These are phyloP conservation scores for Styela plicata DNA, from an alignment of 23 tunicate species.

Conservation along the genomic window DNA sequence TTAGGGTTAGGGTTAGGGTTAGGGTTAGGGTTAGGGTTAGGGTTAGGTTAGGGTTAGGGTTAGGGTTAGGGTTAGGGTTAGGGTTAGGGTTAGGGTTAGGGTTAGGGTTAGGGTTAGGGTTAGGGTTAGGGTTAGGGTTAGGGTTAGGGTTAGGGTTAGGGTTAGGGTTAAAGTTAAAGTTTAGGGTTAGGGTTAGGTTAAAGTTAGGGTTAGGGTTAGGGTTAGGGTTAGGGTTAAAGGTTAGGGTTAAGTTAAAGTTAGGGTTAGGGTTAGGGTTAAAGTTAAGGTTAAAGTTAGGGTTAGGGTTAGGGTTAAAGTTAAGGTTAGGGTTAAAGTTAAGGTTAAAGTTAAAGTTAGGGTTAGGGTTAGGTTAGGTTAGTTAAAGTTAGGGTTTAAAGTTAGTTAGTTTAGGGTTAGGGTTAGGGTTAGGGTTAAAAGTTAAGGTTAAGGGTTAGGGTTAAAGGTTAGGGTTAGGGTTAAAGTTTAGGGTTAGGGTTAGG, in stretches of 20 bases:
- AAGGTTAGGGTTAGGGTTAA: slow-evolving; percentile 33
- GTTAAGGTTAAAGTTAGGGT: neutral
- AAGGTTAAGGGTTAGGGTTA: neutral
- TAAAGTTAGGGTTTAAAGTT: neutral
- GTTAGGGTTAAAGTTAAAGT: slow-evolving; percentile 50
- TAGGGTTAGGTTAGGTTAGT: neutral
- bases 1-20: no score
- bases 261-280: slow-evolving; percentile 39
- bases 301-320: slow-evolving; percentile 29
- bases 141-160: slow-evolving; percentile 53
- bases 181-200: slow-evolving; percentile 59
- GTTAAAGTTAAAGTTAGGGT: neutral
- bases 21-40: no score
- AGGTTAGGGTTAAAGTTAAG: neutral
- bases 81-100: no score
- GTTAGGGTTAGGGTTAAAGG: slow-evolving; percentile 21
- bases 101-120: no score
- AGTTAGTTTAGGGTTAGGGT: neutral
- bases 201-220: slow-evolving; percentile 56
- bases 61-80: no score
- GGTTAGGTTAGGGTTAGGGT: no score
- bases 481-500: slow-evolving; percentile 32
- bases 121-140: no score
- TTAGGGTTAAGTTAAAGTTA: slow-evolving; percentile 21
- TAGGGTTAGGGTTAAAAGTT: neutral